Evolutionary conservation across 2,888 invertebrate species (phyloP), one percentile per base, ranked within the genome.

Genomic region (Morpho achilles): DNA sequence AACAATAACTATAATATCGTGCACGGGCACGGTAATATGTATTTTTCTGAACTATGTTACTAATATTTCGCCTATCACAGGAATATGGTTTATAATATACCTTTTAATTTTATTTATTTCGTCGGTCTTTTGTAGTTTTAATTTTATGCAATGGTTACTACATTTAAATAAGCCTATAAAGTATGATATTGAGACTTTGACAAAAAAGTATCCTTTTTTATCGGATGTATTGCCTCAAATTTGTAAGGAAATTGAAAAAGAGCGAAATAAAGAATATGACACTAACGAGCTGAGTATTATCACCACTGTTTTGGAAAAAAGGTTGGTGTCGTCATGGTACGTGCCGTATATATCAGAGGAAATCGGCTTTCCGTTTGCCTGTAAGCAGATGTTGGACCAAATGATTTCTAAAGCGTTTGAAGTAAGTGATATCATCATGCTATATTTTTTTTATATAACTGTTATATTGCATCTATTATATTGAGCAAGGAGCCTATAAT

Each of bases 91-190:
- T 61, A 68, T 80, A n/a, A 64, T 85, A 48, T 92, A 91, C 65
- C 65, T 87, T 57, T 44, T 88, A 50, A 56, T 75, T 44, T 63
- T 91, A 47, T 91, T 91, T 74, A 69, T 91, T 44, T 61, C 79
- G 0, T 87, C 92, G 3, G 70, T 92, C 50, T 83, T 85, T 66
- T 60, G 89, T 48, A 92, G 92, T 74, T 91, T 92, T 70, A 84
- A 87, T 67, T 81, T 85, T 70, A 83, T 93, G 39, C 92, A 92
- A 69, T 91, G 87, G 80, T 70, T 93, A 58, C 72, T 93, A 53
- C 81, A 80, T 65, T 77, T 91, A 61, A 92, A 91, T 66, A 91
- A 90, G 68, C 92, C 93, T 7, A 51, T 92, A 39, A 84, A 84
- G 60, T 87, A 86, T 68, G 84, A 91, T 67, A 63, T 84, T n/a